These are phyloP conservation scores for Acrossocheilus fasciatus DNA, from an alignment of 2,797 vertebrate genomes.

Conservation along the genomic window DNA sequence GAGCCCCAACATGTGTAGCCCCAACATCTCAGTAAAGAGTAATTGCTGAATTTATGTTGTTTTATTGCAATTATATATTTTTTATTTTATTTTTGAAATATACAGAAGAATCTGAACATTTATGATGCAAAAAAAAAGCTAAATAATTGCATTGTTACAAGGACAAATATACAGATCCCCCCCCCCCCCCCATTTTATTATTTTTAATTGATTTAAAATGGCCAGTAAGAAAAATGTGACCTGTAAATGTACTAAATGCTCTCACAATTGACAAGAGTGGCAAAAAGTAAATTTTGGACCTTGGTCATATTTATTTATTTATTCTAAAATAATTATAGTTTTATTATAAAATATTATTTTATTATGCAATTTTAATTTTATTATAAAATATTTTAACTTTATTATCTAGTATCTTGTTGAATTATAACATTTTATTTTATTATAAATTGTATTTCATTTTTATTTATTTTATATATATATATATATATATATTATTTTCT, in stretches of 20 bases:
- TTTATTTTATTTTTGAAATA: too few relatives aligned
- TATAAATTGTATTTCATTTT: background rate
- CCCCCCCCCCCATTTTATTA: background rate
- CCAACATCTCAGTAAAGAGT: too few relatives aligned
- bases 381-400: too few relatives aligned
- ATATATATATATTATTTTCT: too few relatives aligned
- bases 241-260: background rate
- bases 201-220: background rate
- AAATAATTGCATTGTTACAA: background rate
- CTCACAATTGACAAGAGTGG: background rate
- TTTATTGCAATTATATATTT: background rate
- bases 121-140: background rate
- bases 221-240: background rate
- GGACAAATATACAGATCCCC: background rate
- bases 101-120: background rate
- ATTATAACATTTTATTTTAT: background rate
- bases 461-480: too few relatives aligned
- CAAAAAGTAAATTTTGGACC: background rate
- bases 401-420: background rate
- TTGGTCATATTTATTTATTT: background rate
- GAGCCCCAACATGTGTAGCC: too few relatives aligned
- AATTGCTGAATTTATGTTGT: too few relatives aligned
- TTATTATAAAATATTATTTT: too few relatives aligned
- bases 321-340: too few relatives aligned
- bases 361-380: background rate